Evolutionary conservation across 1,140 invertebrate genomes (phyloP), one percentile per base, ranked within the genome.

Genomic region (Ephestia elutella): DNA sequence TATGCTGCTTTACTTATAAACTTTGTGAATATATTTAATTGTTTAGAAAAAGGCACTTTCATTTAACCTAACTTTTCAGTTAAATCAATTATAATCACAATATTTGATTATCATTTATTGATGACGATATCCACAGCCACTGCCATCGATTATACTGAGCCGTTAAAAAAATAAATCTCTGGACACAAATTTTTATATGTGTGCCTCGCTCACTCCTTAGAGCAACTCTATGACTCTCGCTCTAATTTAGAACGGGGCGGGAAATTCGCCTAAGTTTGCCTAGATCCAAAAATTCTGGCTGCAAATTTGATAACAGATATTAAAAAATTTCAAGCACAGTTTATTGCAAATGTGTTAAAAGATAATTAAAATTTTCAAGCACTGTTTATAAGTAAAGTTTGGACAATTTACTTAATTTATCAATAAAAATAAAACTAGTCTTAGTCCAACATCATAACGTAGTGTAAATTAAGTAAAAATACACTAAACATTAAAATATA

Each of bases 341-440:
- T n/a, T n/a, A n/a, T n/a, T n/a, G n/a, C n/a, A n/a, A n/a, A n/a
- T n/a, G n/a, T n/a, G n/a, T n/a, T n/a, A n/a, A n/a, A n/a, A n/a
- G n/a, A n/a, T n/a, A n/a, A n/a, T n/a, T n/a, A n/a, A n/a, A n/a
- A 7, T 35, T 35, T 35, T 35, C 32, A 35, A 5, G 13, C 21
- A 25, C 2, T n/a, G 38, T 44, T 44, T 44, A 44, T 44, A 44
- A 44, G 38, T 44, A 17, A 44, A 44, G 30, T 32, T 8, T 3
- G 30, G 13, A 56, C 56, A 44, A 44, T 44, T 44, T 3, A 15
- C 55, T 64, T 64, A 57, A 55, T 25, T 55, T 44, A 44, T 50
- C 38, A 56, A 50, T 51, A 58, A 59, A 59, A 59, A 53, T 35
- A 57, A 60, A 44, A 63, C 67, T 69, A 69, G 63, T 69, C 67